Evolutionary conservation across 2,113 vertebrate species (phyloP).

Genomic region (Hemiprocne comata): DNA sequence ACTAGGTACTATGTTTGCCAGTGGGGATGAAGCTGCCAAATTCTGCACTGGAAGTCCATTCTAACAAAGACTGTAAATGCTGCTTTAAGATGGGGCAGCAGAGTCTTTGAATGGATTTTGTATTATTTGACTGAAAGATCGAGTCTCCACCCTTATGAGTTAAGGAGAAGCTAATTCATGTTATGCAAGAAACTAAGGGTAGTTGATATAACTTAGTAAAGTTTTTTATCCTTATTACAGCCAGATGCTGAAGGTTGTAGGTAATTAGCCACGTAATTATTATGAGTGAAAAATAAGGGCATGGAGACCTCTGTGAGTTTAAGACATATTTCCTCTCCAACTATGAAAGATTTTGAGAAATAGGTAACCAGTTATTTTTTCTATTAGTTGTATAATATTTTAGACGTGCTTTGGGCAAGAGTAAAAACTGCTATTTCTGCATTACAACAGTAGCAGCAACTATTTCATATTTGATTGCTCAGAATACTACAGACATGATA

Average conservation of each 20-base stretch:
- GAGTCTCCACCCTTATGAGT: background rate
- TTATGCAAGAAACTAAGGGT: background rate
- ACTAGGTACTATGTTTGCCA: background rate
- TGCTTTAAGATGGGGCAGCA: background rate
- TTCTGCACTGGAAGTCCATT: background rate
- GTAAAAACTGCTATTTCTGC: background rate
- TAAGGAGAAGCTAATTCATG: background rate
- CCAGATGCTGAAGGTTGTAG: background rate
- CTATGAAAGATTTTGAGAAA: background rate
- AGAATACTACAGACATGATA: background rate
- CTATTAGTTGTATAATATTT: background rate
- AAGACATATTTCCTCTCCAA: background rate
- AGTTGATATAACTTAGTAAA: background rate
- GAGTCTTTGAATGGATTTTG: background rate
- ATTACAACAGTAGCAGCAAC: background rate
- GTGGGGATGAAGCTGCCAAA: background rate
- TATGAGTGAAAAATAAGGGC: background rate
- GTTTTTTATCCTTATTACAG: background rate
- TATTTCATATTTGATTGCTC: background rate
- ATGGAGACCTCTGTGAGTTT: background rate
- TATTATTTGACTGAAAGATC: background rate
- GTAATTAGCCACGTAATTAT: background rate
- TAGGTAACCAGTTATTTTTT: background rate
- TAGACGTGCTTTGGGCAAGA: background rate
- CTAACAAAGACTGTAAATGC: background rate